phyloP scores from a whole-genome alignment of 2,888 invertebrate genomes.

The Brassicogethes aeneus region DNA sequence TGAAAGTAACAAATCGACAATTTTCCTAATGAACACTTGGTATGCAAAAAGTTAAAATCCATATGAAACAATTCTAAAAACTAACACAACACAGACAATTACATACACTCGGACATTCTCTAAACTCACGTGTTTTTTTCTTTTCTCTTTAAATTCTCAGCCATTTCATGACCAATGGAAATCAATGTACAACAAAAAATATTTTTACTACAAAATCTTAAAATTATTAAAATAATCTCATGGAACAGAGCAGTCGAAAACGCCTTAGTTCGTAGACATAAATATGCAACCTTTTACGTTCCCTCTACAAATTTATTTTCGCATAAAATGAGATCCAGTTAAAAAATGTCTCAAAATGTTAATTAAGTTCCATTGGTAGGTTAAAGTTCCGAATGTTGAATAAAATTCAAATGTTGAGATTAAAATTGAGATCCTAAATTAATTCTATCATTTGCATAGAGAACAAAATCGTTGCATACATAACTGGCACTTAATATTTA shows the following conservation, averaged over 20 bases:
- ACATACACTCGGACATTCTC: slow-evolving; percentile 27
- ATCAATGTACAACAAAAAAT: slow-evolving; percentile 22
- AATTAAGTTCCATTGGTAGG: no score
- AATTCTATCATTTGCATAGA: no score
- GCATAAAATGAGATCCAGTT: no score
- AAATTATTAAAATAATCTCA: slow-evolving; percentile 26
- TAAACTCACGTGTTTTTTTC: slow-evolving; percentile 7
- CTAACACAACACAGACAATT: slow-evolving; percentile 34
- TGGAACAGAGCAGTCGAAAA: slow-evolving; percentile 24
- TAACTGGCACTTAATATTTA: slow-evolving; percentile 38
- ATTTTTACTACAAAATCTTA: slow-evolving; percentile 27
- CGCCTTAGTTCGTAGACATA: slow-evolving; percentile 23
- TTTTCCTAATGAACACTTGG: slow-evolving; percentile 24
- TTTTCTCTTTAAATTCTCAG: slow-evolving; percentile 1
- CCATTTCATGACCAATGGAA: slow-evolving; percentile 20
- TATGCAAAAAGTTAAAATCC: slow-evolving; percentile 21
- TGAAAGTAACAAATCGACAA: slow-evolving; percentile 16
- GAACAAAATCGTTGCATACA: background rate
- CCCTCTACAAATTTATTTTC: no score
- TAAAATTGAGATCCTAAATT: no score
- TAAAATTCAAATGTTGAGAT: no score
- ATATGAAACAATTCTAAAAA: slow-evolving; percentile 30
- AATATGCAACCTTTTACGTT: no score
- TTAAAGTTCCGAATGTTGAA: no score
- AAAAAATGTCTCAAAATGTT: no score